phyloP scores from a whole-genome alignment of 1,140 invertebrate genomes.

The Pseudoatta argentina region DNA sequence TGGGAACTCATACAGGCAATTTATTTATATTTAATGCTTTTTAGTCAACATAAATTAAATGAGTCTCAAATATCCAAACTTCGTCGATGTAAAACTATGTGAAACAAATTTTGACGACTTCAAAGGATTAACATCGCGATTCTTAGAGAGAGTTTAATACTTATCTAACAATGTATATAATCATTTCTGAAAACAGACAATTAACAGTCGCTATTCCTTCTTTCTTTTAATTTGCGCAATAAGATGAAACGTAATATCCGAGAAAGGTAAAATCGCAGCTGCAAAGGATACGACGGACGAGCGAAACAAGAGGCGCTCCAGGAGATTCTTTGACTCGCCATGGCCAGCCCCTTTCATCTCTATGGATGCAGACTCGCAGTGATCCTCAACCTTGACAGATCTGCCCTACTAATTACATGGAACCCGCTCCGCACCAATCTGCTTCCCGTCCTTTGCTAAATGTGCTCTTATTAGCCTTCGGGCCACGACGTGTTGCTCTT shows the following conservation, averaged over 20 bases:
- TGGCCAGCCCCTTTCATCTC: slow-evolving; percentile 67
- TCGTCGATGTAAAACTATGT: no score
- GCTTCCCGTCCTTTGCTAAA: slow-evolving; percentile 46
- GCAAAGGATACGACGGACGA: slow-evolving; percentile 34
- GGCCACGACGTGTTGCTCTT: slow-evolving; percentile 21
- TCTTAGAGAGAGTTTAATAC: neutral
- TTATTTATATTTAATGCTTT: no score
- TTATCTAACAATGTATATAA: neutral
- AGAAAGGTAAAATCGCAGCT: neutral
- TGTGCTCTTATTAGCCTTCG: slow-evolving; percentile 31
- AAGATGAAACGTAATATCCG: slow-evolving; percentile 2
- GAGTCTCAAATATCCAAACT: no score
- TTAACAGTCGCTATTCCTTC: neutral
- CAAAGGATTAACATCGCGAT: neutral
- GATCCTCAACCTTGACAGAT: slow-evolving; percentile 68
- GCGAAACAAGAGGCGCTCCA: slow-evolving; percentile 60
- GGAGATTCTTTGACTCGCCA: slow-evolving; percentile 42
- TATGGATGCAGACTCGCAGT: slow-evolving; percentile 56
- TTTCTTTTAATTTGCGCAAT: neutral
- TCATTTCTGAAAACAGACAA: no score
- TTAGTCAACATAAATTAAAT: no score
- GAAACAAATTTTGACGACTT: no score
- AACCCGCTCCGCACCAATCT: slow-evolving; percentile 16
- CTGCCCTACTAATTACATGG: slow-evolving; percentile 55
- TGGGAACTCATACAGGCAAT: no score